phyloP scores from a whole-genome alignment of 1,140 invertebrate species.

The Chymomyza costata region DNA sequence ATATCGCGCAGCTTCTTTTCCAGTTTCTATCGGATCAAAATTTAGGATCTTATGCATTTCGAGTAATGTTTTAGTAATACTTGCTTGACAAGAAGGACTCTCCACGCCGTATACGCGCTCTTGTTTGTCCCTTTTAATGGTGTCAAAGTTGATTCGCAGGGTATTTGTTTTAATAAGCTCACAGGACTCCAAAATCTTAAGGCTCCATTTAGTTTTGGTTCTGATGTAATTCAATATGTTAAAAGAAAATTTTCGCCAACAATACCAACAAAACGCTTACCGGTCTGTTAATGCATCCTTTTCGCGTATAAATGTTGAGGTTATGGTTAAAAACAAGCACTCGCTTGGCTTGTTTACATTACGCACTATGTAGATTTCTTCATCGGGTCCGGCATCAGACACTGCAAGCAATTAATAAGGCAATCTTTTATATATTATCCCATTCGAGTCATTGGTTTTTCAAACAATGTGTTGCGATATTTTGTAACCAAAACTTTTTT shows the following conservation, averaged over 20 bases:
- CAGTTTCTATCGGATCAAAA: constrained; percentile 75
- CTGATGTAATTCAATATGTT: constrained; percentile 46
- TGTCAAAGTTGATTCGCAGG: constrained; percentile 80
- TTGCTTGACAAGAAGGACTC: constrained; percentile 77
- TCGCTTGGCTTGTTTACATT: constrained; percentile 46
- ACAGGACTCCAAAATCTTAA: constrained; percentile 78
- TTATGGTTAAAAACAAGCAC: constrained; percentile 65
- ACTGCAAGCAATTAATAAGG: constrained; percentile 28
- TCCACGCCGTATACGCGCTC: constrained; percentile 79
- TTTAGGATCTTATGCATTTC: background rate
- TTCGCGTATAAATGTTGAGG: constrained; percentile 67
- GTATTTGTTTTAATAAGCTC: constrained; percentile 76
- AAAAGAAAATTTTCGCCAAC: background rate
- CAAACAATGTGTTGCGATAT: too few species aligned
- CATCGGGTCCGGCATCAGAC: constrained; percentile 66
- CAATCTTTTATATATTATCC: background rate
- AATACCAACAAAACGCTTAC: constrained; percentile 26
- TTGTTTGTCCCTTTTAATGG: constrained; percentile 77
- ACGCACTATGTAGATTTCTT: constrained; percentile 63
- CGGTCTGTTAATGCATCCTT: constrained; percentile 64
- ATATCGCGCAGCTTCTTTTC: constrained; percentile 76
- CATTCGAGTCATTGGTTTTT: too few species aligned
- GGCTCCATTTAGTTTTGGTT: constrained; percentile 78
- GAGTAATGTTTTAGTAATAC: background rate
- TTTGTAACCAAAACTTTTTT: too few species aligned